Evolutionary conservation across 2,888 invertebrate species (phyloP), one percentile per base, ranked within the genome.

Genomic region (Eristalis arbustorum): DNA sequence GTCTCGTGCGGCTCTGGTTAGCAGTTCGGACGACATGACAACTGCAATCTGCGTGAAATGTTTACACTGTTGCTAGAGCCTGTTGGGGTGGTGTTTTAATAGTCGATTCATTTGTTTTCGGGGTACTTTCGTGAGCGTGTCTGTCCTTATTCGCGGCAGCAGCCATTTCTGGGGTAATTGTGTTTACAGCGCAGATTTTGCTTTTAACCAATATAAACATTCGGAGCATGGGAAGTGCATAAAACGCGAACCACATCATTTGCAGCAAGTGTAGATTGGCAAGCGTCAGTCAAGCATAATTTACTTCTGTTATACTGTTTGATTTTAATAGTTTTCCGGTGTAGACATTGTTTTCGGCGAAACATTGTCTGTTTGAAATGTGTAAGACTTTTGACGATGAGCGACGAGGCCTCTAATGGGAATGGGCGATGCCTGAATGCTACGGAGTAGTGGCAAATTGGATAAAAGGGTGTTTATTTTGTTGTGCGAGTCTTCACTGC

Each of bases 1-100:
- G 49, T 6, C 49, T 18, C 3, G 25, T 2, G 37, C 42, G 62
- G 18, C 49, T 63, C 31, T 23, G 64, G 40, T 57, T 8, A 23
- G 64, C 63, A 64, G 56, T 59, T 59, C 10, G 22, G 59, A 40
- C 71, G 42, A 66, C 59, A 72, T 78, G 78, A 72, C 78, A 78
- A 49, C 59, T 57, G 18, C 66, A 78, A 78, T 78, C 78, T 42
- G 42, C 59, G 14, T 34, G 34, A 78, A 72, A 78, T 78, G 71
- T 78, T 78, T 78, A 78, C 72, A 8, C 18, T 49, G 49, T 0
- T 18, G 3, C 6, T 49, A 56, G n/a, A 78, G 40, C 18, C 1
- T 18, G 28, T 42, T 25, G 59, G 25, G 25, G 59, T 6, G 6
- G 6, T 23, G 13, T 23, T 25, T 59, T 59, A 28, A 59, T 59